These are phyloP conservation scores for Luscinia megarhynchos DNA, from an alignment of 2,797 vertebrate species.

Conservation along the genomic window DNA sequence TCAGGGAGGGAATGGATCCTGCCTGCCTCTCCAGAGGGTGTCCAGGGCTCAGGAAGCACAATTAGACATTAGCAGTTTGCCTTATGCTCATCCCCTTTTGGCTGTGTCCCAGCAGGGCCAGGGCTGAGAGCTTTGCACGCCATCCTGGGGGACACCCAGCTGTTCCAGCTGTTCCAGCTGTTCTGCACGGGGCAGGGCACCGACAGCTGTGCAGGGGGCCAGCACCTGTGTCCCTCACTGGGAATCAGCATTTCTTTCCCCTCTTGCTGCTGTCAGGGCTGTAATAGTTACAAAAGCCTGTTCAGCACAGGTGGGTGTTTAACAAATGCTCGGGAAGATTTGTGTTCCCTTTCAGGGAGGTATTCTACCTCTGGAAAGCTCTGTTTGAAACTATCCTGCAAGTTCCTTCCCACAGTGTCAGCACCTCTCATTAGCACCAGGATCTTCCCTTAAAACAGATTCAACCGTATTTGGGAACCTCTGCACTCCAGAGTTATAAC, in stretches of 20 bases:
- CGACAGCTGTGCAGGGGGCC: background rate
- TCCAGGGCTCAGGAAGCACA: background rate
- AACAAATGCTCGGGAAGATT: background rate
- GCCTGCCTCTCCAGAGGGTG: background rate
- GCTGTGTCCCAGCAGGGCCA: background rate
- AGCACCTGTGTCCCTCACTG: background rate
- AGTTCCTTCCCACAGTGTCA: background rate
- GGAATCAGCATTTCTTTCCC: background rate
- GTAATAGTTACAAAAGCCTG: too few species aligned
- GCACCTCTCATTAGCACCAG: background rate
- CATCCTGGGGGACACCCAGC: background rate
- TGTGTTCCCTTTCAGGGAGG: background rate
- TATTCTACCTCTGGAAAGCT: background rate
- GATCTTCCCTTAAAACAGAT: background rate
- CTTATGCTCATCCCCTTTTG: background rate
- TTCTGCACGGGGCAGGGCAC: background rate
- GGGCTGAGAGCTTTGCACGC: background rate
- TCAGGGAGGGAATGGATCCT: background rate
- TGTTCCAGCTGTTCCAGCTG: background rate
- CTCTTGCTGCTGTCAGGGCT: background rate
- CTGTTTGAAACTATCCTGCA: background rate
- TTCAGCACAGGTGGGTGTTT: background rate
- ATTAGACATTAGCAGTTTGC: background rate
- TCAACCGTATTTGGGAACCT: rapidly evolving
- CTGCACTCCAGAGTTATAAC: background rate